Percentiles rank a stretch among this genome's conserved stretches.
These are phyloP conservation scores for Sterna hirundo DNA, from an alignment of 2,113 vertebrate species.

Conservation along the genomic window DNA sequence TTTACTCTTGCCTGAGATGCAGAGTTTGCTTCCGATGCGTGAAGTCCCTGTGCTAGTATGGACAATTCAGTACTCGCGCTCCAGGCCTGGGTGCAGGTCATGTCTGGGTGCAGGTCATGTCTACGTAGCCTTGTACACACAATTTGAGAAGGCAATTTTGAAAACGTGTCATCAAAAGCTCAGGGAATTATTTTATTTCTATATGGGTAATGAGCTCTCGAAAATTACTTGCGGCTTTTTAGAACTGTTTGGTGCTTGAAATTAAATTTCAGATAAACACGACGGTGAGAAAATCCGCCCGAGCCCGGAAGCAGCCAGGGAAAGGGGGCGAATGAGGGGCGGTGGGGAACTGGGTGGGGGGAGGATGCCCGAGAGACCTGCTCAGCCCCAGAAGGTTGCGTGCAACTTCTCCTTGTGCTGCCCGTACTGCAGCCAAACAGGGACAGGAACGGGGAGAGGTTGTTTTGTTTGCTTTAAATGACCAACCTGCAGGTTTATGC, in stretches of 20 bases:
- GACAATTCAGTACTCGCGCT: not conserved
- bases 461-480: not conserved
- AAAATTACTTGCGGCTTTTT: not conserved
- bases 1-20: not conserved
- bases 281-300: not conserved
- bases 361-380: not conserved
- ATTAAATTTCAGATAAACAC: not conserved
- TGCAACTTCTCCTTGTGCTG: not conserved
- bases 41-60: not conserved
- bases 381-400: not conserved
- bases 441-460: not conserved
- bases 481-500: not conserved
- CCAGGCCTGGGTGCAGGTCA: not conserved
- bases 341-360: not conserved
- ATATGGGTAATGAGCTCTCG: not conserved
- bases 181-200: slow-evolving; percentile 10
- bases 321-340: not conserved
- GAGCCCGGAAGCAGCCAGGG: not conserved
- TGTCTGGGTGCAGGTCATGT: not conserved
- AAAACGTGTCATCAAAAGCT: not conserved
- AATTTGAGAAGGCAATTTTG: not conserved
- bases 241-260: not conserved
- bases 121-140: not conserved
- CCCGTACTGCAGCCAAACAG: not conserved
- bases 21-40: not conserved